Percentiles rank a stretch among this genome's conserved stretches.
Evolutionary conservation across 2,113 vertebrate species (phyloP).

Genomic region (Cranoglanis bouderius): DNA sequence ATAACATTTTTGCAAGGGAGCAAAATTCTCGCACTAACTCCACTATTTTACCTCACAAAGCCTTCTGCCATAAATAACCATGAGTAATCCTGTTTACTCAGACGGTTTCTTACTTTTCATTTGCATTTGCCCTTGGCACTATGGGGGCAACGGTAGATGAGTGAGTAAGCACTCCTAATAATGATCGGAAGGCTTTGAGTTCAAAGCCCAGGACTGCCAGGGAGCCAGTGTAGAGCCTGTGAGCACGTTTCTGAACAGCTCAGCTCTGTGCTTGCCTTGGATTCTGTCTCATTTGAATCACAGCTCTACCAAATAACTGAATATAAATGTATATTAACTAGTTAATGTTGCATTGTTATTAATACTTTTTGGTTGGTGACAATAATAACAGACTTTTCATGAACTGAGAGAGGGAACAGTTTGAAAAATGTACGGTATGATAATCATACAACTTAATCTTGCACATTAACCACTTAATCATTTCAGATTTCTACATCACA

Average conservation of each 20-base stretch:
- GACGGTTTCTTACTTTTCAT: not conserved
- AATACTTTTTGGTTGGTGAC: not conserved
- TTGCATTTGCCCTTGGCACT: not conserved
- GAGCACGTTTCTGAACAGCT: not conserved
- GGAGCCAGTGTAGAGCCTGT: not conserved
- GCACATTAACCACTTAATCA: not conserved
- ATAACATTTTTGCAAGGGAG: slow-evolving; percentile 38
- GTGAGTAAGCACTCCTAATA: not conserved
- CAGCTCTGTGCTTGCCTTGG: not conserved
- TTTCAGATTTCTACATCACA: not conserved
- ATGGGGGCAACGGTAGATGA: not conserved
- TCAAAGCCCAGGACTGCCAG: not conserved
- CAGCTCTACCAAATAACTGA: not conserved
- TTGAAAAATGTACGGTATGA: not conserved
- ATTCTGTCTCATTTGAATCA: not conserved
- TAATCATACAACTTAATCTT: not conserved
- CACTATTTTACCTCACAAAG: slow-evolving; percentile 3
- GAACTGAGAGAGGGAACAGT: not conserved
- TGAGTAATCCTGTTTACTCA: not conserved
- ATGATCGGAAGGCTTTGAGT: not conserved
- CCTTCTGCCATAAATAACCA: slow-evolving; percentile 14
- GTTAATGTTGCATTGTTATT: not conserved
- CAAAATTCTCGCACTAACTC: not conserved
- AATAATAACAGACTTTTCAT: not conserved
- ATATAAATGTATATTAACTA: not conserved